Evolutionary conservation across 2,113 vertebrate species (phyloP).

Genomic region (Scolopax mira): DNA sequence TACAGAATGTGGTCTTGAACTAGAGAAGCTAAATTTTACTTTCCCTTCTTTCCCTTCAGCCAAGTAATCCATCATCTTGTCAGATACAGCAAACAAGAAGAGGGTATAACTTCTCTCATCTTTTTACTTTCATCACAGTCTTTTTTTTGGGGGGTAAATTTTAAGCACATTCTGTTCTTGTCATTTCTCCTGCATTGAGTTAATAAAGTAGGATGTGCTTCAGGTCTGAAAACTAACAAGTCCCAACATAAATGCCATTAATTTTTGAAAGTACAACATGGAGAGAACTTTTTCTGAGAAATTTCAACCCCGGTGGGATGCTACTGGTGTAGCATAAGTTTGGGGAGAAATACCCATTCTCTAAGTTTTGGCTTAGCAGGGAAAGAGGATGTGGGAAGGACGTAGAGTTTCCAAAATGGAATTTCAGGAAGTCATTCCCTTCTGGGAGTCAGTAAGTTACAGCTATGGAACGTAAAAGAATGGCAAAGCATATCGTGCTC

Average conservation of each 20-base stretch:
- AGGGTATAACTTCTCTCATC: neutral
- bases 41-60: slow-evolving; percentile 17
- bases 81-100: neutral
- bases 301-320: neutral
- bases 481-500: neutral
- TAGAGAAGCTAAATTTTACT: slow-evolving; percentile 28
- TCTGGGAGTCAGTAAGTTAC: neutral
- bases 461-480: neutral
- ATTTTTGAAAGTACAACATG: neutral
- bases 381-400: neutral
- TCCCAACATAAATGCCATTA: neutral
- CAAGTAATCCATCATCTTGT: slow-evolving; percentile 1
- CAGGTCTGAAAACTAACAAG: neutral
- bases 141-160: neutral
- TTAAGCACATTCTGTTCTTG: neutral
- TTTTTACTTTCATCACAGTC: neutral
- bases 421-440: neutral
- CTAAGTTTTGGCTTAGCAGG: neutral
- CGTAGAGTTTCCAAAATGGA: neutral
- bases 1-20: neutral
- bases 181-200: neutral
- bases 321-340: neutral
- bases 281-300: neutral
- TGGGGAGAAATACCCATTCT: neutral
- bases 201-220: neutral